Evolutionary conservation across 2,113 vertebrate genomes (phyloP), one percentile per base, ranked within the genome.

Genomic region (Lontra canadensis): DNA sequence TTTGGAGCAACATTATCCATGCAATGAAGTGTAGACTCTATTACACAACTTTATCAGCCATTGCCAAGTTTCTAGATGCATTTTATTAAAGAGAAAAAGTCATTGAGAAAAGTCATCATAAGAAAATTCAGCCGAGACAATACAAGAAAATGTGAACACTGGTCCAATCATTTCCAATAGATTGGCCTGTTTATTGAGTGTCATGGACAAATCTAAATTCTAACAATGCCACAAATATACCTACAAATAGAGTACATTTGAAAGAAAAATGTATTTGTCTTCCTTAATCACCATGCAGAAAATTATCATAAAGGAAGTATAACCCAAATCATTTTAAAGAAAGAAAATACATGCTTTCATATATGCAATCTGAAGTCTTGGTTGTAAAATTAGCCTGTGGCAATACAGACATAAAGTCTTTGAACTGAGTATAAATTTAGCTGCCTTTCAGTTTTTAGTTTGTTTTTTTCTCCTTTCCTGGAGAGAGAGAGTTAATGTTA

Each of bases 341-440:
- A 96, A 79, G 31, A 85, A 90, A 67, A 87, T 87, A 61, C n/a
- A 83, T 91, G 29, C 17, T 96, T 93, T 12, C 6, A 34, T 95
- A 42, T 90, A 52, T 90, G 80, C 89, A 55, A 91, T 55, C 93
- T 84, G 18, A 96, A 91, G 25, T 88, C 49, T 93, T 73, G n/a
- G 21, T 93, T 98, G 34, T 97, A 96, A 97, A 97, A 98, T 88
- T 79, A 65, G 71, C 36, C 95, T 82, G 59, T 98, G 96, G 95
- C 90, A 98, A 95, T 87, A 44, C 0, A 96, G 57, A 93, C 87
- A 96, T 96, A 88, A 44, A 7, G 92, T 96, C 93, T 98, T 98
- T 98, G 97, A 98, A 95, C 23, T 94, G 85, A 90, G n/a, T 94
- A 95, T 97, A 98, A 98, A 98, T 98, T 98, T 98, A 98, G 59